Evolutionary conservation across 2,113 vertebrate species (phyloP).

Genomic region (Micronisus gabar): DNA sequence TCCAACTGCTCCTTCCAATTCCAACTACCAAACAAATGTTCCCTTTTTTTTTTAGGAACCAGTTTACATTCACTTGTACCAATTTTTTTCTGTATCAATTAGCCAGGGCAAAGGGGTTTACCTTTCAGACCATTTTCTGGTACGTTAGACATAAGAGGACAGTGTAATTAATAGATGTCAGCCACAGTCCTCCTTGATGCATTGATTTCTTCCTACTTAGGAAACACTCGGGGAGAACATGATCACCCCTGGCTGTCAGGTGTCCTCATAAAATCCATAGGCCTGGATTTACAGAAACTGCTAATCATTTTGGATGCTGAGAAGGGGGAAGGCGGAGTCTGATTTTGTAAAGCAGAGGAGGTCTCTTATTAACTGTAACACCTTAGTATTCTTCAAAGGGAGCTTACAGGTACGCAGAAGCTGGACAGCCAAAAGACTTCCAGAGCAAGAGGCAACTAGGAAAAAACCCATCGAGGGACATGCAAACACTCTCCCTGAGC

Average conservation of each 20-base stretch:
- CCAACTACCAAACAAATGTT: not conserved
- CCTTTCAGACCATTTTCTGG: not conserved
- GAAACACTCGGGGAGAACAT: not conserved
- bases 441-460: not conserved
- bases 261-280: slow-evolving; percentile 8
- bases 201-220: slow-evolving; percentile 25
- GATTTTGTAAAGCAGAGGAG: not conserved
- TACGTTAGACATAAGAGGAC: not conserved
- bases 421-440: not conserved
- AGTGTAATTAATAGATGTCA: slow-evolving; percentile 29
- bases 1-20: not conserved
- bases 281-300: not conserved
- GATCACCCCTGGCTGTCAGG: not conserved
- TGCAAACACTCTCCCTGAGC: not conserved
- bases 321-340: not conserved
- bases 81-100: not conserved
- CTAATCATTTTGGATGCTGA: not conserved
- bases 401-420: not conserved
- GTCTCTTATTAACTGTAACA: not conserved
- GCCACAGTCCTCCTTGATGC: not conserved
- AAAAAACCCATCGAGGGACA: not conserved
- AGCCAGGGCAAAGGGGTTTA: not conserved
- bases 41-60: not conserved
- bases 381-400: not conserved
- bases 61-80: not conserved